phyloP scores from a whole-genome alignment of 2,797 vertebrate genomes.

The Tapirus indicus region DNA sequence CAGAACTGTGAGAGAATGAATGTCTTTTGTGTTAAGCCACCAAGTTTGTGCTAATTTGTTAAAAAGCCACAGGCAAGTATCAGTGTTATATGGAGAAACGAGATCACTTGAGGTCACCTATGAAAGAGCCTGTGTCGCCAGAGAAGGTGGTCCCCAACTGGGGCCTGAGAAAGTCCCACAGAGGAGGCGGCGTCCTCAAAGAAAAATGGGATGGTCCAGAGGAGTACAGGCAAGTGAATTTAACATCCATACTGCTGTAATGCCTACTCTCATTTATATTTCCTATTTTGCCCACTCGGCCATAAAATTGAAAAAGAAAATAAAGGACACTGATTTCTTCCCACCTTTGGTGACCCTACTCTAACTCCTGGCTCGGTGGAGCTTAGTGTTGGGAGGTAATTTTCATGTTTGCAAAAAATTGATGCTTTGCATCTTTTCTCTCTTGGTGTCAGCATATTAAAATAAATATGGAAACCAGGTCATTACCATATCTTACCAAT shows the following conservation, averaged over 20 bases:
- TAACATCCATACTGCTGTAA: background rate
- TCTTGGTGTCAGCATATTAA: background rate
- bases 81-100: background rate
- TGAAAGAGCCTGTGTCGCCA: background rate
- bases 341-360: background rate
- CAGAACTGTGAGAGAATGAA: background rate
- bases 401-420: constrained; percentile 55
- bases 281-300: background rate
- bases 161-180: background rate
- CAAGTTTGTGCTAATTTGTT: background rate
- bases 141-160: background rate
- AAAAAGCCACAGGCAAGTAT: background rate
- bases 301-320: background rate
- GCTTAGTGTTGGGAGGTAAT: background rate
- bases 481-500: background rate
- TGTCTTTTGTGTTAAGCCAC: background rate
- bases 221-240: background rate
- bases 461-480: constrained; percentile 54
- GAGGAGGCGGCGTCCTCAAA: background rate
- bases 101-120: background rate
- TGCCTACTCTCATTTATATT: background rate
- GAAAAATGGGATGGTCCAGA: background rate
- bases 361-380: background rate
- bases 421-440: constrained; percentile 55
- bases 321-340: background rate